Evolutionary conservation across 1,140 invertebrate species (phyloP).

Genomic region (Cataglyphis hispanica): DNA sequence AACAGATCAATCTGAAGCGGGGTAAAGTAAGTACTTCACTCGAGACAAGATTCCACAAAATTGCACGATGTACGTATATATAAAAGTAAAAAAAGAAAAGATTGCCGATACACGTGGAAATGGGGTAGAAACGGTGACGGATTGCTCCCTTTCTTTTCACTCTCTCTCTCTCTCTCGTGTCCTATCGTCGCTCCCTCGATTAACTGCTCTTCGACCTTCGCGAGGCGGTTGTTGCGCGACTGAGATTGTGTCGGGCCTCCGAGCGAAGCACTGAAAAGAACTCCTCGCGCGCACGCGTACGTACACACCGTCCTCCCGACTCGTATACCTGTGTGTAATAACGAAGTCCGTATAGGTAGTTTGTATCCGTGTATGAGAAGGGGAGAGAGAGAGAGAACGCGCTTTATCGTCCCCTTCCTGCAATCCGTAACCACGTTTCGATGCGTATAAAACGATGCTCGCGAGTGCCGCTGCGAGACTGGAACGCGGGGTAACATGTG

Average conservation of each 20-base stretch:
- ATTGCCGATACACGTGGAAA: neutral
- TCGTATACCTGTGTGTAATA: slow-evolving; percentile 15
- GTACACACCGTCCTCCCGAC: slow-evolving; percentile 23
- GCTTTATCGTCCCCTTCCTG: slow-evolving; percentile 65
- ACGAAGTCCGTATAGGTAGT: slow-evolving; percentile 21
- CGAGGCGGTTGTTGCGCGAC: slow-evolving; percentile 60
- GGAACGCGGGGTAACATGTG: slow-evolving; percentile 84
- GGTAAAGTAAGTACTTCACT: neutral
- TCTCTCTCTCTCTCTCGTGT: slow-evolving; percentile 61
- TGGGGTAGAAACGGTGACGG: slow-evolving; percentile 29
- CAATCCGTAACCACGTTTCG: slow-evolving; percentile 52
- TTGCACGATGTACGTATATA: slow-evolving; percentile 27
- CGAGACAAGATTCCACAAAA: slow-evolving; percentile 11
- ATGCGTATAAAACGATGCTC: slow-evolving; percentile 76
- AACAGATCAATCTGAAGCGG: slow-evolving; percentile 1
- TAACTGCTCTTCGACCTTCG: slow-evolving; percentile 52
- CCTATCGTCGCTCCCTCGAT: slow-evolving; percentile 63
- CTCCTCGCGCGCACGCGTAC: slow-evolving; percentile 68
- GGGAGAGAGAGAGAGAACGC: slow-evolving; percentile 17
- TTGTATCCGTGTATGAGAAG: slow-evolving; percentile 13
- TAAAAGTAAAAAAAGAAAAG: slow-evolving; percentile 76
- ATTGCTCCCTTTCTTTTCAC: slow-evolving; percentile 29
- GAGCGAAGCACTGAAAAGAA: slow-evolving; percentile 65
- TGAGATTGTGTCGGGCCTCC: slow-evolving; percentile 66
- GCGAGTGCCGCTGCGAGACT: slow-evolving; percentile 85